Evolutionary conservation across 2,888 invertebrate genomes (phyloP).

Genomic region (Sarcophaga carnaria): DNA sequence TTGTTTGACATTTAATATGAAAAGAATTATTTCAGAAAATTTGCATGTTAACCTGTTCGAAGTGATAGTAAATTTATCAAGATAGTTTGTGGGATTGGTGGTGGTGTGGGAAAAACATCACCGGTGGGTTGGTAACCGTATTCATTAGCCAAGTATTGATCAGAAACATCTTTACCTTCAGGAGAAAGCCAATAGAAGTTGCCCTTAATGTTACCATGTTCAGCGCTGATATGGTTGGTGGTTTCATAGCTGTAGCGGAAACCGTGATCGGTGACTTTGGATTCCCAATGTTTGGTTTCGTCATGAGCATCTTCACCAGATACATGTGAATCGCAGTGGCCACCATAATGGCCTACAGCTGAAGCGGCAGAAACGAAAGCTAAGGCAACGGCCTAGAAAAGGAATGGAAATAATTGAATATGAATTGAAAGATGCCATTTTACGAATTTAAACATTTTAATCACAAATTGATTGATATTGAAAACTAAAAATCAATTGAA

Average conservation of each 20-base stretch:
- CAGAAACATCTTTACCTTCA: constrained; percentile 75
- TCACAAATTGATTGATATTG: background rate
- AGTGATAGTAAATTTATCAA: too few species aligned
- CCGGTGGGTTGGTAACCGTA: too few species aligned
- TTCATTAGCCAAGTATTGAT: constrained; percentile 75
- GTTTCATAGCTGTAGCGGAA: too few species aligned
- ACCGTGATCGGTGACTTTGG: constrained; percentile 73
- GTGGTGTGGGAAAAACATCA: too few species aligned
- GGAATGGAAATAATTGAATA: background rate
- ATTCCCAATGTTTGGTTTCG: constrained; percentile 35
- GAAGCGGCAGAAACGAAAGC: background rate
- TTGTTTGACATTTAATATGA: too few species aligned
- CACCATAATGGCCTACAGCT: background rate
- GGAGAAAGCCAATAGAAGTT: constrained; percentile 75
- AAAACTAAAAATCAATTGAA: background rate
- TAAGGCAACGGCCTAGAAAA: background rate
- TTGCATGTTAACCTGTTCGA: constrained; percentile 14
- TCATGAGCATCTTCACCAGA: constrained; percentile 65
- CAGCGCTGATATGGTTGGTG: constrained; percentile 59
- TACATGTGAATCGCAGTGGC: constrained; percentile 1
- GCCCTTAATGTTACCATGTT: constrained; percentile 76
- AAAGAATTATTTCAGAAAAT: background rate
- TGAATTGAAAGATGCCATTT: background rate
- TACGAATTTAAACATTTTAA: constrained; percentile 1
- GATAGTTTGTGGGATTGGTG: too few species aligned